Evolutionary conservation across 1,140 invertebrate genomes (phyloP), one percentile per base, ranked within the genome.

Genomic region (Heterodera carotae): DNA sequence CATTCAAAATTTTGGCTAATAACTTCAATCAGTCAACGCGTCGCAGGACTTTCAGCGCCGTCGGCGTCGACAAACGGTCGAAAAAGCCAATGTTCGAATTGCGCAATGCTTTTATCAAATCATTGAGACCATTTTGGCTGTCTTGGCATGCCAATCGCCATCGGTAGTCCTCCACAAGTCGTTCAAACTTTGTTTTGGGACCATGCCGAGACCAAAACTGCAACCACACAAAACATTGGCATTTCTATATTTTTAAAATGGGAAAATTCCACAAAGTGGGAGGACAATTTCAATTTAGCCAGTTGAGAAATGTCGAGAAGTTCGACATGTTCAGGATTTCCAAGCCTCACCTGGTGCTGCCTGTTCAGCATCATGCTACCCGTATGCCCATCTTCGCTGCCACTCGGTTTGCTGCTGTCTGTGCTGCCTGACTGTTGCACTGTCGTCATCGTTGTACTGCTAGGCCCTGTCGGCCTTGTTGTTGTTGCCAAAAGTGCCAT

Each of bases 81-180:
- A 76, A 84, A 62, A 82, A 85, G 5, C 80, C 81, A 34, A 83
- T 83, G 67, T 83, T 80, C 31, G 84, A 82, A 69, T 83, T 83
- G 10, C 84, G 75, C 48, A 83, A 64, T 43, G 82, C 82, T 79
- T 82, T 84, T 34, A 83, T 76, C 33, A 83, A 48, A 34, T 86
- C 82, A 62, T 82, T 84, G 76, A 82, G 66, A 4, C 81, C 81
- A 64, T 83, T 83, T 29, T 76, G 60, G 29, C 81, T 77, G 82
- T 84, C 79, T 34, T 75, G 77, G n/a, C 81, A 81, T 25, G 31
- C 69, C 29, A 83, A 70, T 18, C 82, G 77, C 34, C 64, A 82
- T 43, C 80, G 76, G 64, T 83, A 83, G 75, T 83, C 82, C 29
- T 85, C 69, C 34, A 85, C 83, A 1, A 83, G 69, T 29, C 76